A percentile compares a stretch with the other conserved stretches of the same genome.
phyloP scores from a whole-genome alignment of 2,113 vertebrate species.

The Gallinago paraguaiae region DNA sequence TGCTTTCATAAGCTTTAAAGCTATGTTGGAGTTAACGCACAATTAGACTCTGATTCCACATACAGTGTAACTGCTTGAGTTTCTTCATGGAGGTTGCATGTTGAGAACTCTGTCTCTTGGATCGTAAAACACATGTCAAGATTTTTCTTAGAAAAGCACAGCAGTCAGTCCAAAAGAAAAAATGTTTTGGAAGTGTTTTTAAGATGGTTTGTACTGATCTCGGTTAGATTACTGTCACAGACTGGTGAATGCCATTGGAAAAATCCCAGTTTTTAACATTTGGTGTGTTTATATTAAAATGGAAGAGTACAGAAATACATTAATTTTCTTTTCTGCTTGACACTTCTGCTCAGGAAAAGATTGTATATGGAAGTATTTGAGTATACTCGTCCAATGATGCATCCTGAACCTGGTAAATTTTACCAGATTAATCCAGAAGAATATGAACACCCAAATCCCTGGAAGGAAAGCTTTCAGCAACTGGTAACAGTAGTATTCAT shows the following conservation, averaged over 20 bases:
- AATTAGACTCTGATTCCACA: background rate
- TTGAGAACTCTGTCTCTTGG: background rate
- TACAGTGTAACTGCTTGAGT: background rate
- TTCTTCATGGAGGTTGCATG: background rate
- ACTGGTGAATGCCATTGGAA: background rate
- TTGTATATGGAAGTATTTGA: constrained; percentile 99
- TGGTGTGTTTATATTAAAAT: background rate
- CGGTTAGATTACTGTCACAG: background rate
- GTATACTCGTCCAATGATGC: constrained; percentile 99
- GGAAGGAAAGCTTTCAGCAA: constrained; percentile 99
- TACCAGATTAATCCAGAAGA: constrained; percentile 99
- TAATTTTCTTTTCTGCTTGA: background rate
- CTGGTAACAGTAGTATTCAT: constrained; percentile 83
- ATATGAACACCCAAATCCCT: constrained; percentile 97
- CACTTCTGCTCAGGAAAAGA: constrained; percentile 85
- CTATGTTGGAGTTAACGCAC: background rate
- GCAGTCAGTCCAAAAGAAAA: background rate
- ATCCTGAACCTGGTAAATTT: constrained; percentile 98
- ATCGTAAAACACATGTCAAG: background rate
- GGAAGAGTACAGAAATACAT: background rate
- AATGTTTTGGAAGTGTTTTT: background rate
- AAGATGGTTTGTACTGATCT: background rate
- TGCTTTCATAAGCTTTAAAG: background rate
- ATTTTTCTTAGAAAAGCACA: background rate
- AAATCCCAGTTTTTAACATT: background rate